A percentile compares a stretch with the other conserved stretches of the same genome.
Evolutionary conservation across 1,140 invertebrate species (phyloP).

Genomic region (Drosophila sp.): DNA sequence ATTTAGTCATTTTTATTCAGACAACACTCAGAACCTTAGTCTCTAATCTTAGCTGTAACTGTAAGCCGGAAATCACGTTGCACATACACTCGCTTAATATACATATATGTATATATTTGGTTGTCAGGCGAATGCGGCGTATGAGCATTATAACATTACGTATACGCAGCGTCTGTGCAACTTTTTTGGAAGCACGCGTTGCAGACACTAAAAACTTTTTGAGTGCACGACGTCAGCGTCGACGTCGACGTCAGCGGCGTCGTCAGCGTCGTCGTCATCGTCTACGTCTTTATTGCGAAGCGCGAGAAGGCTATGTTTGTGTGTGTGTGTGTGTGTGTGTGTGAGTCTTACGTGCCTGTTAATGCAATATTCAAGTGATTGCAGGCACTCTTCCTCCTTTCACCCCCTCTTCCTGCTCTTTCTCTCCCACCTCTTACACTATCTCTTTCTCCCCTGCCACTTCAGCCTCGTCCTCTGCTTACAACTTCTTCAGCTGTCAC

Average conservation of each 20-base stretch:
- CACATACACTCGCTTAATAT: slow-evolving; percentile 31
- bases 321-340: slow-evolving; percentile 36
- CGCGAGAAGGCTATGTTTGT: slow-evolving; percentile 37
- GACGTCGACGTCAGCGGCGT: slow-evolving; percentile 23
- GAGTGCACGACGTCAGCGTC: slow-evolving; percentile 9
- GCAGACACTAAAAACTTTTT: slow-evolving; percentile 60
- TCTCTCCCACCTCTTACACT: slow-evolving; percentile 2
- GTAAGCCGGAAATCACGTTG: slow-evolving; percentile 72
- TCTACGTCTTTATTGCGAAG: slow-evolving; percentile 73
- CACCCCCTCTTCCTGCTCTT: too few species aligned
- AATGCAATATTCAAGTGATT: slow-evolving; percentile 84
- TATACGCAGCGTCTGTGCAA: slow-evolving; percentile 63
- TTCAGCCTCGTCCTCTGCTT: slow-evolving; percentile 32
- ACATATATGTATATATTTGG: neutral
- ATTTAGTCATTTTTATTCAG: too few species aligned
- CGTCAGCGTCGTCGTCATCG: slow-evolving; percentile 48
- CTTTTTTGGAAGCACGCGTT: slow-evolving; percentile 52
- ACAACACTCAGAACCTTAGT: too few species aligned
- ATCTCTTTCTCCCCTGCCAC: slow-evolving; percentile 39
- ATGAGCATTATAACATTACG: slow-evolving; percentile 75
- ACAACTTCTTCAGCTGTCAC: slow-evolving; percentile 82
- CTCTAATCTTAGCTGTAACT: slow-evolving; percentile 15
- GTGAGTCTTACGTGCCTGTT: slow-evolving; percentile 76
- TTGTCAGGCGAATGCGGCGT: slow-evolving; percentile 61
- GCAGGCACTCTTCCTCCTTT: slow-evolving; percentile 52